Evolutionary conservation across 2,797 vertebrate genomes (phyloP), one percentile per base, ranked within the genome.

Genomic region (Odontamblyopus rebecca): DNA sequence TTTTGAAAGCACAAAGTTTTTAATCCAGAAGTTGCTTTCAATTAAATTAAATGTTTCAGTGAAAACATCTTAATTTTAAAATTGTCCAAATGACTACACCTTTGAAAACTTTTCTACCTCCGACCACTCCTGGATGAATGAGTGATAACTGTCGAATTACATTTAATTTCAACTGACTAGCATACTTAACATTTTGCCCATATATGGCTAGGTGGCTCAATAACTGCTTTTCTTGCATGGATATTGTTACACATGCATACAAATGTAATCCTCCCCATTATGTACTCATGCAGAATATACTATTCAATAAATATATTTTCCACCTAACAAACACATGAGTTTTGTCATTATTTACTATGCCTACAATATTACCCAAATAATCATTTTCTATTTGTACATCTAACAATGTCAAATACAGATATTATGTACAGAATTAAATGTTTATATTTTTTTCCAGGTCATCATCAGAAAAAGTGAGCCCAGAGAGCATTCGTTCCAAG

Each of bases 381-480:
- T 30, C 4, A 1, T 32, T 61, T 9, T 32, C 6, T 15, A 7
- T 18, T 61, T 18, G 6, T 18, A 44, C 5, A 15, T 29, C n/a
- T 26, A 15, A 44, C 4, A 5, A 23, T 44, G 38, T n/a, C 13
- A 44, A 62, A 61, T 19, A 23, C 61, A 29, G 0, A 76, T 29
- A 13, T 29, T 30, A 29, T 60, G 6, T 6, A 29, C 5, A 30
- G 13, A 60, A 29, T 60, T 2, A 16, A 30, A 29, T 60, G 6
- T 60, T 2, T 60, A 50, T 70, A 67, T 8, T 76, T 11, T 38
- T 38, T 85, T 79, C 5, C 75, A 99, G 98, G 89, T 94, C 97
- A 86, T 98, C 97, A 76, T 99, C 97, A 27, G 98, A 96, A 87
- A 99, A 99, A 91, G 94, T 96, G 93, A 99, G 97, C 90, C 97